Evolutionary conservation across 2,797 vertebrate species (phyloP), one percentile per base, ranked within the genome.

Genomic region (Lates japonicus): DNA sequence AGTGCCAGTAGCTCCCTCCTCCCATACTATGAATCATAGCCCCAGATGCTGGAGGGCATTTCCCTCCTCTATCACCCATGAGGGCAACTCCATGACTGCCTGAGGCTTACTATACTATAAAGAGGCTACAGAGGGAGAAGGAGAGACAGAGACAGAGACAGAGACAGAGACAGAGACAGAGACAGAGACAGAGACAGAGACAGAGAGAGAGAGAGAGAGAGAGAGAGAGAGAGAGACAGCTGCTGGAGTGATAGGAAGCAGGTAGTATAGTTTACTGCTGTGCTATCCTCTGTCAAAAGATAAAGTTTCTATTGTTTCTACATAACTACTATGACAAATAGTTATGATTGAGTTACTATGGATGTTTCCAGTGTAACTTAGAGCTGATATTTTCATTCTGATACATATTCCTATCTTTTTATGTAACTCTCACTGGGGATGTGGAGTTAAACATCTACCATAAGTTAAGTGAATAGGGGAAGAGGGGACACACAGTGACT

Each of bases 51-150:
- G 57, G 57, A 63, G 85, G 90, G 85, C 76, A 87, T 81, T 79
- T 86, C 74, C 83, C 74, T 83, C 78, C 65, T 80, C 62, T 51
- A 60, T 81, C 80, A 84, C 89, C 74, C 85, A 85, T 57, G 90
- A 88, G 88, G 83, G 88, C 74, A 39, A 62, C 78, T 81, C 77
- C 58, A 81, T 78, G 76, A 78, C 76, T 80, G 87, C 90, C 92
- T 78, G 65, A 83, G 86, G 87, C 85, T 78, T 68, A 79, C 65
- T 71, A 71, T 48, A 84, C 83, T 73, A 84, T 63, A 86, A 66
- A 87, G 22, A 80, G 37, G 57, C 69, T 29, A 54, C 33, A 77
- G n/a, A 73, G 54, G 39, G 16, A 60, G 54, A 76, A 54, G 44
- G 48, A 66, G 42, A 65, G 44, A 60, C 22, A 29, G 51, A 66